Evolutionary conservation across 2,797 vertebrate species (phyloP).

Genomic region (Sebastiscus albofasciatus): DNA sequence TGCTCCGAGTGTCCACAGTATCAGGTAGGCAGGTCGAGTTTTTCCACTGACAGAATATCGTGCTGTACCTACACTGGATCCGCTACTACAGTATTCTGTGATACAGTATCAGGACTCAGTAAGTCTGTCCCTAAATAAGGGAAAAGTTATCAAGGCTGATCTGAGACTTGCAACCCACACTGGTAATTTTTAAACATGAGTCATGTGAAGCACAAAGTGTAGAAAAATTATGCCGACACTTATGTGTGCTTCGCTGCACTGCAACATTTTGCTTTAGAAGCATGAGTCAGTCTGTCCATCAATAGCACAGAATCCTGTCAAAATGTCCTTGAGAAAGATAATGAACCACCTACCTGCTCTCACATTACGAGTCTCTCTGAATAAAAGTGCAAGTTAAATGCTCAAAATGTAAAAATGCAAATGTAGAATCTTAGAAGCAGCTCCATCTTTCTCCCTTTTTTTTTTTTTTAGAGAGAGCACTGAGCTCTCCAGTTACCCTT

Average conservation of each 20-base stretch:
- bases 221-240: slow-evolving; percentile 13
- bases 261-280: slow-evolving; percentile 32
- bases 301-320: slow-evolving; percentile 46
- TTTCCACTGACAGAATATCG: slow-evolving; percentile 30
- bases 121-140: neutral
- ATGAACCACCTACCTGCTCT: slow-evolving; percentile 56
- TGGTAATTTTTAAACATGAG: slow-evolving; percentile 21
- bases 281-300: slow-evolving; percentile 54
- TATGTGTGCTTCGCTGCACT: slow-evolving; percentile 11
- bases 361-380: slow-evolving; percentile 28
- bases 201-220: neutral
- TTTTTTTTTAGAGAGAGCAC: slow-evolving; percentile 25
- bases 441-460: slow-evolving; percentile 18
- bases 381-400: slow-evolving; percentile 31
- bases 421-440: slow-evolving; percentile 24
- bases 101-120: slow-evolving; percentile 18
- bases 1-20: neutral
- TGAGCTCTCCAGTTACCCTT: slow-evolving; percentile 38
- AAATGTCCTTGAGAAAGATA: slow-evolving; percentile 57
- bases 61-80: slow-evolving; percentile 3
- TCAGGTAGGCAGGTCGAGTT: slow-evolving; percentile 34
- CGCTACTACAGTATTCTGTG: neutral
- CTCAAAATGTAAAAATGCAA: slow-evolving; percentile 43
- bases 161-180: neutral
- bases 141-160: neutral